These are phyloP conservation scores for Zapus hudsonius DNA, from an alignment of 2,113 vertebrate species.

Conservation along the genomic window DNA sequence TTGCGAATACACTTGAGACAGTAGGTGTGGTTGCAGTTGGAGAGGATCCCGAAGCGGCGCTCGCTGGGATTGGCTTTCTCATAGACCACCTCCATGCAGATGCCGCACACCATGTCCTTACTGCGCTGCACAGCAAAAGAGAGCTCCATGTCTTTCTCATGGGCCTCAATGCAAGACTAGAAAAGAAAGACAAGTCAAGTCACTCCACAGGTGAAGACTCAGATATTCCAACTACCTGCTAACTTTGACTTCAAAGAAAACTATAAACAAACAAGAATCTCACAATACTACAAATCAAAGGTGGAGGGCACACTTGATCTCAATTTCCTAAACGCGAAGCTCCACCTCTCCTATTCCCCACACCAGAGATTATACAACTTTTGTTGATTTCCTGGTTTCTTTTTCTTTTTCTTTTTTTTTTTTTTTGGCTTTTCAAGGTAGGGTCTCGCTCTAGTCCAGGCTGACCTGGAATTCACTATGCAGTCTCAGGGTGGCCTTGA, in stretches of 20 bases:
- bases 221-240: neutral
- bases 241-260: neutral
- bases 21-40: slow-evolving; percentile 99
- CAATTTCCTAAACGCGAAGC: neutral
- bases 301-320: neutral
- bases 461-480: no score
- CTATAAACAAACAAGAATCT: neutral
- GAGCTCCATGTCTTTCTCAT: slow-evolving; percentile 99
- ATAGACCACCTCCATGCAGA: slow-evolving; percentile 99
- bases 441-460: no score
- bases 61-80: slow-evolving; percentile 97
- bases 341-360: neutral
- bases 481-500: no score
- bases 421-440: no score
- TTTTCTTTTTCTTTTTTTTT: no score
- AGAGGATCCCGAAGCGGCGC: slow-evolving; percentile 98
- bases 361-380: neutral
- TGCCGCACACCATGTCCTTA: slow-evolving; percentile 99
- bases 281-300: neutral
- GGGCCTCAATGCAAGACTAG: slow-evolving; percentile 98
- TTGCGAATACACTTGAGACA: slow-evolving; percentile 99
- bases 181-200: slow-evolving; percentile 55
- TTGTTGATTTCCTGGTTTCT: neutral
- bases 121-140: slow-evolving; percentile 98
- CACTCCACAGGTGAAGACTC: neutral